Evolutionary conservation across 2,797 vertebrate species (phyloP), one percentile per base, ranked within the genome.

Genomic region (Melanogrammus aeglefinus): DNA sequence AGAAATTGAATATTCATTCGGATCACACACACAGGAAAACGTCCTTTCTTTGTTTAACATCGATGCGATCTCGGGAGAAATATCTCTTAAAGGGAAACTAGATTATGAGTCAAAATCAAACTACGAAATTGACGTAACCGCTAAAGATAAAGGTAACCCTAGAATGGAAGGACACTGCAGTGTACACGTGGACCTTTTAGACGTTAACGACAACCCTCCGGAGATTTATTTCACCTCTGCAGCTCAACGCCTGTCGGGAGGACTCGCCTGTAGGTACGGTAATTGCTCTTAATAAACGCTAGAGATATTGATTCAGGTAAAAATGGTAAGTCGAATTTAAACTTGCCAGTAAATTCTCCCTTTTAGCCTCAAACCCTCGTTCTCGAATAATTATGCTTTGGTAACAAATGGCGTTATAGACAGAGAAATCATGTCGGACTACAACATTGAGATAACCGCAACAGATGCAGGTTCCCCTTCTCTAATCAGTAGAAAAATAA

Each of bases 1-100:
- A 63, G 77, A 91, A n/a, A 81, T 93, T 21, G 80, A 84, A 75
- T 92, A 85, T 63, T 87, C 83, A 5, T 91, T 93, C 73, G 89
- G 88, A 3, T 81, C 83, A 0, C 80, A 83, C 2, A 89, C 91
- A 2, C 83, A 90, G 4, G 82, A 85, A 10, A 38, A n/a, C 83
- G 2, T 71, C 82, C 0, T 94, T 83, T 0, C 94, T 93, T 31
- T 92, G n/a, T 66, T 66, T 8, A 24, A 18, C 6, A 66, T 66
- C 14, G n/a, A 66, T 24, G 2, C 57, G 14, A 6, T 21, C 7
- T 16, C 57, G 16, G 57, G 57, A 0, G 2, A 66, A 21, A 66
- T 66, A 66, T 66, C 3, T 66, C 7, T 66, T 7, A 66, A 66
- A 18, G 18, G 18, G 7, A 16, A 21, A 21, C 8, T 66, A 16